These are phyloP conservation scores for Sebastes elongatus DNA, from an alignment of 2,797 vertebrate species.

Conservation along the genomic window DNA sequence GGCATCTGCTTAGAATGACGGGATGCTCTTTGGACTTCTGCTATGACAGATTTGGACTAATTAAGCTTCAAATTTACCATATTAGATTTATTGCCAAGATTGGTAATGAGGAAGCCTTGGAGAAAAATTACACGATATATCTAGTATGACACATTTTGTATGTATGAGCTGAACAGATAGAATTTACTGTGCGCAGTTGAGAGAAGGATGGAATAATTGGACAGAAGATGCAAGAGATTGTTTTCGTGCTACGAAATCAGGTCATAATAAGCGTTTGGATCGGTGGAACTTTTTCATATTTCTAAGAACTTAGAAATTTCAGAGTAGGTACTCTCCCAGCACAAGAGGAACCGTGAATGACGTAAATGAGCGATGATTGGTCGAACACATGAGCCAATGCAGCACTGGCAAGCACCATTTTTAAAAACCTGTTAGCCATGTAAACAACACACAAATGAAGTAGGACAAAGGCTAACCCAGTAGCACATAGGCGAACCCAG, in stretches of 20 bases:
- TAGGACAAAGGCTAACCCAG: no score
- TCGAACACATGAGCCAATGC: no score
- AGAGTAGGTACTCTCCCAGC: no score
- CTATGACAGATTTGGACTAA: constrained; percentile 14
- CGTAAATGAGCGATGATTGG: no score
- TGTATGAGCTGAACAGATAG: background rate
- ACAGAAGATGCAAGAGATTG: background rate
- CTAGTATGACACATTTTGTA: no score
- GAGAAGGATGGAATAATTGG: background rate
- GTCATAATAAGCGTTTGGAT: background rate
- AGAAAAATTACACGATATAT: background rate
- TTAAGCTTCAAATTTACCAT: constrained; percentile 12
- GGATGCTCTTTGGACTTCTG: background rate
- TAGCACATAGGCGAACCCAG: no score
- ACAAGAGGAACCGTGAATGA: no score
- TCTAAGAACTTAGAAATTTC: no score
- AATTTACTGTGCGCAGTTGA: background rate
- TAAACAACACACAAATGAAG: no score
- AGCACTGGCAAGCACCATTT: no score
- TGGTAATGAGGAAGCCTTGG: background rate
- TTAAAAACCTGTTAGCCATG: accelerated
- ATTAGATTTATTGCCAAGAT: background rate
- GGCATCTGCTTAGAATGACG: constrained; percentile 16
- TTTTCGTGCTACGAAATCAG: no score
- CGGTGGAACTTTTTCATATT: background rate